Evolutionary conservation across 2,797 vertebrate genomes (phyloP), one percentile per base, ranked within the genome.

Genomic region (Chaetodon trifasciatus): DNA sequence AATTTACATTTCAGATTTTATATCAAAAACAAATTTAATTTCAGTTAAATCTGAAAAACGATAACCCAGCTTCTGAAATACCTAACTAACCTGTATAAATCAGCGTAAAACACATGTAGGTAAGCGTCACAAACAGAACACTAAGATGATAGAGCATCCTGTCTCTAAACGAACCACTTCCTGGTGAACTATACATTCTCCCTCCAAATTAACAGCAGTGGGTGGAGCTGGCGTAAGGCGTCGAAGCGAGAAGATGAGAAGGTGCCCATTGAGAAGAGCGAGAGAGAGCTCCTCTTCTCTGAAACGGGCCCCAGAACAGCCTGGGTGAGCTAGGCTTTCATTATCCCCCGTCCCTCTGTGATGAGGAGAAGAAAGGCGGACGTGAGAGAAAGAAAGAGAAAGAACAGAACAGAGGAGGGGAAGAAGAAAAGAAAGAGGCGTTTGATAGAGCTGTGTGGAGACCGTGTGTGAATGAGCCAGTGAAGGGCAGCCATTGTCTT

Each of bases 401-500:
- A 91, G 91, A 93, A 89, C 83, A 94, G 90, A 92, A 90, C 86
- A 93, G 92, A 92, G 86, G 86, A 91, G 89, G 90, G 87, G 76
- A 88, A 84, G 86, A 93, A 93, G 91, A 92, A 97, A 97, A 97
- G 97, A 94, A 94, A 94, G 94, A 94, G 95, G 94, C 95, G 91
- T 97, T 97, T 97, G 97, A 99, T 98, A 97, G 97, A 98, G 97
- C 97, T 97, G 97, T 97, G 97, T 93, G 91, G 96, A 95, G 97
- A 96, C 94, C 76, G 87, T 92, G 97, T 93, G 94, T 97, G 97
- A 98, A 98, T 97, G 96, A 96, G 95, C 94, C 90, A 95, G 95
- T 98, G 97, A 98, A 97, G 97, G 97, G 96, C 96, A 96, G 94
- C 96, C 96, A 98, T 98, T 99, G 98, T 99, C 96, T 97, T 93